Evolutionary conservation across 2,888 invertebrate species (phyloP).

Genomic region (Pollenia angustigena): DNA sequence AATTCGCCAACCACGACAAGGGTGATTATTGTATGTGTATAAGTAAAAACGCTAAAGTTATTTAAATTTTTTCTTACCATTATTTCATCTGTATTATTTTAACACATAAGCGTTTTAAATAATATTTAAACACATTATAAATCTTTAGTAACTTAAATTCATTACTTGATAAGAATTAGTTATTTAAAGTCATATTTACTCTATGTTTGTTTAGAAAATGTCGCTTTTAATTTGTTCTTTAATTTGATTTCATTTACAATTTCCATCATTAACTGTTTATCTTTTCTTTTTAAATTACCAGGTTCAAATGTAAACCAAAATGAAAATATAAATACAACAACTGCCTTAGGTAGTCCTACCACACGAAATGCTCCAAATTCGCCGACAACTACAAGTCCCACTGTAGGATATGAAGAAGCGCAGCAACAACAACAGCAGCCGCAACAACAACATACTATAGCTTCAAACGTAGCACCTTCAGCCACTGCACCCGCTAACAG

Average conservation of each 20-base stretch:
- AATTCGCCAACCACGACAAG: too few species aligned
- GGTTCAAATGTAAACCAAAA: conserved; percentile 80
- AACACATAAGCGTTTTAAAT: too few species aligned
- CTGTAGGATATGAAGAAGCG: conserved; percentile 59
- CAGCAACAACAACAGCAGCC: conserved; percentile 72
- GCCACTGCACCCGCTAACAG: conserved; percentile 10
- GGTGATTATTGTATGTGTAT: too few species aligned
- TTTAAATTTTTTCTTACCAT: too few species aligned
- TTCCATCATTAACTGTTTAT: conserved; percentile 3
- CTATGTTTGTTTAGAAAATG: too few species aligned
- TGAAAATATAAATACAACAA: conserved; percentile 76
- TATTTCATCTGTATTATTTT: too few species aligned
- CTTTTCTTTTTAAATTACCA: conserved; percentile 49
- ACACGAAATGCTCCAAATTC: conserved; percentile 70
- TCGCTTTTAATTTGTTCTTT: neutral
- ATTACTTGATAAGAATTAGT: too few species aligned
- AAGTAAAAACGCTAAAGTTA: too few species aligned
- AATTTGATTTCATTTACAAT: neutral
- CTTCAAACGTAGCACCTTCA: conserved; percentile 1
- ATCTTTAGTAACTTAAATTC: too few species aligned
- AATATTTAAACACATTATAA: too few species aligned
- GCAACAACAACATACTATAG: conserved; percentile 58
- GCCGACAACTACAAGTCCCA: conserved; percentile 61
- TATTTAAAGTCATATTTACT: too few species aligned
- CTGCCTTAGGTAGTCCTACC: conserved; percentile 74